Evolutionary conservation across 1,140 invertebrate species (phyloP).

Genomic region (Ptiloglossa arizonensis): DNA sequence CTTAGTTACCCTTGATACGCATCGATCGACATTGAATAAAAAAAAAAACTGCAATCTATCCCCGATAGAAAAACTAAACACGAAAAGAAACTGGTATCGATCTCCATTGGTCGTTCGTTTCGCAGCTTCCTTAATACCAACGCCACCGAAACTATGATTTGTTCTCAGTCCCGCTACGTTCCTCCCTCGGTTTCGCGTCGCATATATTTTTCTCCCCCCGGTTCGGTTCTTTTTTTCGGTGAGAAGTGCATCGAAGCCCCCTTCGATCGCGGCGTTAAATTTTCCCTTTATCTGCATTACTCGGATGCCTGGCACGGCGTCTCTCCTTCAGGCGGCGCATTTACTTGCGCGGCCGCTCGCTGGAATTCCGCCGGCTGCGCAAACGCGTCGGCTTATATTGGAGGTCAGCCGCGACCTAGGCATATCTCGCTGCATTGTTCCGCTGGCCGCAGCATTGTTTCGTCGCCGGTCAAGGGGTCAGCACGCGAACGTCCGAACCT

Average conservation of each 20-base stretch:
- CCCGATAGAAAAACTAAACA: too few species aligned
- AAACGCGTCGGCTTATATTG: constrained; percentile 38
- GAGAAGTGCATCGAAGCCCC: constrained; percentile 4
- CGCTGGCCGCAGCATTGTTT: constrained; percentile 43
- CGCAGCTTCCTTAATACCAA: too few species aligned
- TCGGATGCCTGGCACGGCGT: constrained; percentile 54
- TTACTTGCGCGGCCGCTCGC: constrained; percentile 22
- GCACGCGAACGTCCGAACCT: neutral
- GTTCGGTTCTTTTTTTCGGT: neutral
- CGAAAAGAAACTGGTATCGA: too few species aligned
- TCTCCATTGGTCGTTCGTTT: too few species aligned
- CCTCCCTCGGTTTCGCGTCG: too few species aligned
- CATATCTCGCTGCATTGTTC: constrained; percentile 62
- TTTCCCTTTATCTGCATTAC: constrained; percentile 70
- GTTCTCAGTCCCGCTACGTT: too few species aligned
- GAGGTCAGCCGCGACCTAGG: constrained; percentile 61
- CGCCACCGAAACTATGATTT: too few species aligned
- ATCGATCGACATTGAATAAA: too few species aligned
- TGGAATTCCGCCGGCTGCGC: constrained; percentile 42
- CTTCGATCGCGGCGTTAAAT: constrained; percentile 52
- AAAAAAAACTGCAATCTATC: too few species aligned
- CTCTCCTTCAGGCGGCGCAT: constrained; percentile 8
- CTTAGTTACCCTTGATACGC: too few species aligned
- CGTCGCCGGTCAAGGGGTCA: constrained; percentile 23
- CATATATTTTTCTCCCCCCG: too few species aligned